Evolutionary conservation across 2,888 invertebrate species (phyloP), one percentile per base, ranked within the genome.

Genomic region (Griposia aprilina): DNA sequence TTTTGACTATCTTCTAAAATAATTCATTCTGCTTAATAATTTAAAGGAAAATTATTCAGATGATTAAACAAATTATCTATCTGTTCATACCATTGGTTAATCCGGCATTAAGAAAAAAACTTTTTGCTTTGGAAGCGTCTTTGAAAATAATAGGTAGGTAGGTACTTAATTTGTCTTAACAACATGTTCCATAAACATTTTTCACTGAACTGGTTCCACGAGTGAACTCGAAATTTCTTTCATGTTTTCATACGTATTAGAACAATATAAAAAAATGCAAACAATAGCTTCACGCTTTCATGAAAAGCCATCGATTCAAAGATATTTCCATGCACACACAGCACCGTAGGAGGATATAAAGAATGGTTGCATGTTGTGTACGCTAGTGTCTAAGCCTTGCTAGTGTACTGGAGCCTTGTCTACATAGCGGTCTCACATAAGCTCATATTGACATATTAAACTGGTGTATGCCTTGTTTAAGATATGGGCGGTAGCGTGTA

Each of bases 371-470:
- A 74, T 41, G 20, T 70, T 68, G 30, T 69, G 36, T 62, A 23
- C 63, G 65, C 30, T 67, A 4, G 69, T 76, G 57, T 73, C 20
- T 55, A 74, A 6, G 45, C 52, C 71, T 20, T 55, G 20, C 36
- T 57, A 76, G 65, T 66, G 60, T 77, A 71, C 41, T 73, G 52
- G 50, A 60, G 59, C 13, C 65, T 68, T 66, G 70, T 48, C 72
- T 65, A 60, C 77, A 73, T 26, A 67, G 50, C 55, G 63, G 73
- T 65, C 36, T 59, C 55, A 73, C 66, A 67, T 84, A 81, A 78
- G 84, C 83, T 80, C 41, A 80, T 74, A 86, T 76, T 78, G 80
- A 78, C 71, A 86, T 80, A 78, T 75, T 80, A 83, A 86, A 80
- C 75, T 71, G 57, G 48, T 78, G 55, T 50, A 50, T 55, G 50